Evolutionary conservation across 2,113 vertebrate species (phyloP).

Genomic region (Paramormyrops kingsleyae): DNA sequence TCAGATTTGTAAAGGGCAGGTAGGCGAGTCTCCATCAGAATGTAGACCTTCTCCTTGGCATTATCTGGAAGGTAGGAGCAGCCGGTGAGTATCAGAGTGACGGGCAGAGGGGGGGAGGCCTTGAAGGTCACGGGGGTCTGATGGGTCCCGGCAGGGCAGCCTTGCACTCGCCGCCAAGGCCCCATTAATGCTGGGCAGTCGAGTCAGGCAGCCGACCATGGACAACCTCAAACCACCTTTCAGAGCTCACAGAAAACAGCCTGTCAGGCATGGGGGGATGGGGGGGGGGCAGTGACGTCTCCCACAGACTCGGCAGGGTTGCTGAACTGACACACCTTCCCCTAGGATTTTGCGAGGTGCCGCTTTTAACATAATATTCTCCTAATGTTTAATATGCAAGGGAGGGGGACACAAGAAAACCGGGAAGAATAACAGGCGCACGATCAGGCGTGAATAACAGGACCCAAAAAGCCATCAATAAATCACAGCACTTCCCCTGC

Average conservation of each 20-base stretch:
- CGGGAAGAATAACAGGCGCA: not conserved
- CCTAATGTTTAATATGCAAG: not conserved
- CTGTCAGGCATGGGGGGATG: not conserved
- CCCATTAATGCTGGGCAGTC: not conserved
- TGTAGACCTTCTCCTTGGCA: slow-evolving; percentile 65
- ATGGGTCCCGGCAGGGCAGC: not conserved
- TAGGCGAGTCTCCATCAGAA: slow-evolving; percentile 94
- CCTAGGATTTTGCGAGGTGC: too few relatives aligned
- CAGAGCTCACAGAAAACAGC: not conserved
- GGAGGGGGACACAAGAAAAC: not conserved
- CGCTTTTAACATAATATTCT: not conserved
- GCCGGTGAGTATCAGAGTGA: not conserved
- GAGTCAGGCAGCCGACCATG: not conserved
- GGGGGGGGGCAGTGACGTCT: not conserved
- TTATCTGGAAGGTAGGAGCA: slow-evolving; percentile 61
- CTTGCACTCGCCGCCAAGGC: not conserved
- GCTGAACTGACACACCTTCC: not conserved
- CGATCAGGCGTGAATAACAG: slow-evolving; percentile 7
- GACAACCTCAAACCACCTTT: not conserved
- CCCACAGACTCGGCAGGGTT: not conserved
- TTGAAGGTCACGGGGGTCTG: not conserved
- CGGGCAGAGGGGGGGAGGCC: not conserved
- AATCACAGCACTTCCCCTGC: not conserved
- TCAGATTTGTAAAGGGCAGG: slow-evolving; percentile 82
- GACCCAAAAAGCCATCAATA: not conserved